phyloP scores from a whole-genome alignment of 2,888 invertebrate species.

The Herminia tarsipennalis region DNA sequence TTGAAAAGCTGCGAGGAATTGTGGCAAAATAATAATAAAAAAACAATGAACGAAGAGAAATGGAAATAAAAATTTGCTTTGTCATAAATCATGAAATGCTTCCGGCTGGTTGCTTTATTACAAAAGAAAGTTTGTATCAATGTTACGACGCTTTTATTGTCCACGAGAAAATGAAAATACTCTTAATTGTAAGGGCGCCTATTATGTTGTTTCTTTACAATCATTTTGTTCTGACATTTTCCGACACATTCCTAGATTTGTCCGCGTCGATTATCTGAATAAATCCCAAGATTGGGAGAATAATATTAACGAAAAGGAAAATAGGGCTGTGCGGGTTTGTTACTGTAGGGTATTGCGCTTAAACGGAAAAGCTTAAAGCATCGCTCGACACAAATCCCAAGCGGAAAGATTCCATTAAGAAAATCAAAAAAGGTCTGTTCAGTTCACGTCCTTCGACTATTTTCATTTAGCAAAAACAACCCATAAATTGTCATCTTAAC shows the following conservation, averaged over 20 bases:
- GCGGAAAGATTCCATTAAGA: conserved; percentile 85
- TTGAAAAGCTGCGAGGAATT: conserved; percentile 76
- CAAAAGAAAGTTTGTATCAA: conserved; percentile 80
- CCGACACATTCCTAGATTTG: conserved; percentile 1
- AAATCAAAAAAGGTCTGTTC: conserved; percentile 84
- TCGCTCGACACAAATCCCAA: conserved; percentile 81
- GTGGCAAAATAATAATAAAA: conserved; percentile 74
- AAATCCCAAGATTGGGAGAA: conserved; percentile 30
- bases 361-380: conserved; percentile 73
- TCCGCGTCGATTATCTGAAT: conserved; percentile 39
- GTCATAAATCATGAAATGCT: conserved; percentile 83
- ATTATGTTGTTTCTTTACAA: conserved; percentile 30
- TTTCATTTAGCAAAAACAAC: conserved; percentile 86
- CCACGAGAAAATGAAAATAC: conserved; percentile 56
- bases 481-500: conserved; percentile 86
- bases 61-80: conserved; percentile 83
- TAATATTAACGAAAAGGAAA: conserved; percentile 43
- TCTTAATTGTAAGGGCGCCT: conserved; percentile 46
- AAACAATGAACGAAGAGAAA: conserved; percentile 78
- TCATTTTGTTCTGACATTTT: conserved; percentile 11
- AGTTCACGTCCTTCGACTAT: conserved; percentile 81
- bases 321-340: conserved; percentile 57
- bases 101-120: conserved; percentile 77
- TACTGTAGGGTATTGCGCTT: conserved; percentile 61
- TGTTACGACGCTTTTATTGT: conserved; percentile 65